These are phyloP conservation scores for Xyrauchen texanus DNA, from an alignment of 2,113 vertebrate genomes.

Conservation along the genomic window DNA sequence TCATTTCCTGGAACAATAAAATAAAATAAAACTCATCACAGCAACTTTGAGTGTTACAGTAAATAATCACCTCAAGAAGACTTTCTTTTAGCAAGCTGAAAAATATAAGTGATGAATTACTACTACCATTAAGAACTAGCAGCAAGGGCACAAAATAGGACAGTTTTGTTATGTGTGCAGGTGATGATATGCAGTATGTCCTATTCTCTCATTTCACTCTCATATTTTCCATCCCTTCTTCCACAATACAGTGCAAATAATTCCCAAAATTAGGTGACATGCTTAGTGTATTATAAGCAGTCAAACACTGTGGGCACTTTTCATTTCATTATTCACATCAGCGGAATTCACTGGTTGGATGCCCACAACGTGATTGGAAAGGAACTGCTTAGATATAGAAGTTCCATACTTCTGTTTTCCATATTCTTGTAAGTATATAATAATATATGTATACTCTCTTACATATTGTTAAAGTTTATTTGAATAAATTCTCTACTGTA, in stretches of 20 bases:
- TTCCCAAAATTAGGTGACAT: slow-evolving; percentile 88
- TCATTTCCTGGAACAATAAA: slow-evolving; percentile 1
- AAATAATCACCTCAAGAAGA: slow-evolving; percentile 5
- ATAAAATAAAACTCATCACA: background rate
- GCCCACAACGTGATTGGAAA: background rate
- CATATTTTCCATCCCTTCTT: slow-evolving; percentile 89
- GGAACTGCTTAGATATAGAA: slow-evolving; percentile 22
- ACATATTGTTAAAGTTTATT: too few relatives aligned
- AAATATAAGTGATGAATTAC: slow-evolving; percentile 46
- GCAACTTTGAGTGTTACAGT: slow-evolving; percentile 6
- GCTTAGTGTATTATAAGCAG: slow-evolving; percentile 85
- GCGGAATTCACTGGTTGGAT: slow-evolving; percentile 43
- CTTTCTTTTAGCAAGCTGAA: background rate
- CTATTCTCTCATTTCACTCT: slow-evolving; percentile 58
- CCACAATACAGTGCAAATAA: slow-evolving; percentile 89
- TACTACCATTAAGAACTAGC: slow-evolving; percentile 26
- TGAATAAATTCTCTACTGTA: too few relatives aligned
- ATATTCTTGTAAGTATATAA: slow-evolving; percentile 39
- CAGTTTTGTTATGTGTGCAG: slow-evolving; percentile 51
- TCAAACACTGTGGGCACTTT: slow-evolving; percentile 86
- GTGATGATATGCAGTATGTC: slow-evolving; percentile 48
- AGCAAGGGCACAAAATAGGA: slow-evolving; percentile 35
- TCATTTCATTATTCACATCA: slow-evolving; percentile 92
- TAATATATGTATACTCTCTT: slow-evolving; percentile 40
- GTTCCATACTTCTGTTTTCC: background rate